Conservation (phyloP, 2,797 vertebrate species). For the Ptychobarbus kaznakovi region DNA sequence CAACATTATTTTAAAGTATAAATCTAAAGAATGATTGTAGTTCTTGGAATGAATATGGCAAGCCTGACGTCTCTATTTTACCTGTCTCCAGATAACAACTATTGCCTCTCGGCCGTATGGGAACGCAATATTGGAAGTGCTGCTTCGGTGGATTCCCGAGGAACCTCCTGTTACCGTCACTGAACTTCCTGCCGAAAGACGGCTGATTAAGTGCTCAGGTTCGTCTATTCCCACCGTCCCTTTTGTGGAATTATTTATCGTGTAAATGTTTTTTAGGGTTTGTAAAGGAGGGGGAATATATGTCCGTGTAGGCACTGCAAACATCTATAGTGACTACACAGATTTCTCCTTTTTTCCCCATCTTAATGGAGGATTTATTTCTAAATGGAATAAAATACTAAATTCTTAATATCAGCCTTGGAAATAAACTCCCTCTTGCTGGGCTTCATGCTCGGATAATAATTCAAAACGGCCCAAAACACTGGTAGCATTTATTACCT, state of each 20-base stretch:
- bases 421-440: constrained; percentile 67
- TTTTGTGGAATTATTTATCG: constrained; percentile 64
- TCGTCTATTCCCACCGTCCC: constrained; percentile 54
- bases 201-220: constrained; percentile 66
- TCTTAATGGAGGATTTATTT: constrained; percentile 28
- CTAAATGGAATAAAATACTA: constrained; percentile 43
- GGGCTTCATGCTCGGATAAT: constrained; percentile 68
- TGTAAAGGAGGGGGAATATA: constrained; percentile 43
- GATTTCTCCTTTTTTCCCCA: constrained; percentile 10
- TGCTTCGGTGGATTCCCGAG: constrained; percentile 77
- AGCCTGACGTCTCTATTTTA: constrained; percentile 68
- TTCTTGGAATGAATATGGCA: constrained; percentile 67
- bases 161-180: constrained; percentile 78
- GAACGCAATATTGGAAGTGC: constrained; percentile 73
- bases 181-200: constrained; percentile 69
- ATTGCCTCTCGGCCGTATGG: constrained; percentile 74
- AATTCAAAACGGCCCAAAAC: constrained; percentile 85
- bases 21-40: constrained; percentile 47
- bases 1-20: constrained; percentile 41
- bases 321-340: constrained; percentile 15
- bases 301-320: constrained; percentile 43
- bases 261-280: constrained; percentile 60
- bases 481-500: constrained; percentile 87
- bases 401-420: constrained; percentile 61
- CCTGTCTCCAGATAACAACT: constrained; percentile 73